Evolutionary conservation across 2,113 vertebrate species (phyloP), one percentile per base, ranked within the genome.

Genomic region (Grus americana): DNA sequence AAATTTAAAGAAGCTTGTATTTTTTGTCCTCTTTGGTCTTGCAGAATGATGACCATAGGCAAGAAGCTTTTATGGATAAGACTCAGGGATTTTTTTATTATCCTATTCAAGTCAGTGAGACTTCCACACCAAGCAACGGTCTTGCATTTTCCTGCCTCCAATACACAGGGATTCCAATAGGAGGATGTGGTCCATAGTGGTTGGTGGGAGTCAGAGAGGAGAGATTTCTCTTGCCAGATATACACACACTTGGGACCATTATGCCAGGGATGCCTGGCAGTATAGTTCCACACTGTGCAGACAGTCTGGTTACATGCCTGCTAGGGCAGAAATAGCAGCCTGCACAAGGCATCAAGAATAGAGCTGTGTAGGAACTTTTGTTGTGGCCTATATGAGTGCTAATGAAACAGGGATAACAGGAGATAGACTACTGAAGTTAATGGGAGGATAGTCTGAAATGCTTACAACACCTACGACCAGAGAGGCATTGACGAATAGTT

Each of bases 381-480:
- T 22, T 50, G 32, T 50, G 15, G 44, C 6, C 40, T 47, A 2
- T 8, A 14, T 38, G 29, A 38, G 9, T 68, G 22, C 21, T 42
- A 58, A 42, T 26, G 12, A 66, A 62, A 73, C 4, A 32, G 4
- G 7, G 5, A 7, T 52, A 63, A 81, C 14, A 63, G 15, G 11
- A 78, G 3, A 32, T 8, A 49, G 27, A 17, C 5, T 38, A 32
- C 1, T 40, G 32, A 84, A 49, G 7, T 67, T 71, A 30, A 55
- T 30, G 13, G 38, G 18, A 86, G 1, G 5, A 23, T 47, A 8
- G 1, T 26, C 27, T 49, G 14, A 79, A 91, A 67, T 30, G 8
- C 5, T 80, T 0, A 0, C 7, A 61, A 58, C 3, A 49, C 3
- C 12, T 52, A 8, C 2, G 1, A 32, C 12, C 10, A 65, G 17